Evolutionary conservation across 2,888 invertebrate genomes (phyloP).

Genomic region (Antheraea yamamai): DNA sequence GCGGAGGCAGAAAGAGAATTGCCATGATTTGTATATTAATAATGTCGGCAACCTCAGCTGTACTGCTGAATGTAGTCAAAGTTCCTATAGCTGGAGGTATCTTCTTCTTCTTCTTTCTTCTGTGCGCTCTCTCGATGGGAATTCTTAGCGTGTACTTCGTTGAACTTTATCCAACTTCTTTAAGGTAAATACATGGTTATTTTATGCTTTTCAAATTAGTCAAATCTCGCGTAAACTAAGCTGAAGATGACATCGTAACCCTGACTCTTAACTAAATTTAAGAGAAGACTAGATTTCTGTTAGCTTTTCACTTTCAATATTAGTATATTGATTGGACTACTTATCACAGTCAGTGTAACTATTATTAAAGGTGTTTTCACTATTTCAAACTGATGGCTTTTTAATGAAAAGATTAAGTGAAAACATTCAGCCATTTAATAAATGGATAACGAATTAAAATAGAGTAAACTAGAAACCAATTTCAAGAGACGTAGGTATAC

Average conservation of each 20-base stretch:
- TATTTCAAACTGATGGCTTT: too few species aligned
- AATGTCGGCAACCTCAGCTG: conserved; percentile 55
- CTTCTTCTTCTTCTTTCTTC: conserved; percentile 73
- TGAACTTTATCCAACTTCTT: conserved; percentile 72
- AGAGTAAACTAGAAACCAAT: not conserved
- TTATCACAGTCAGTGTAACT: not conserved
- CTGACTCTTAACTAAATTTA: not conserved
- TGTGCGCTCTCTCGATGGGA: conserved; percentile 73
- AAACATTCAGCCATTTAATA: not conserved
- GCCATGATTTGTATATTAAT: conserved; percentile 67
- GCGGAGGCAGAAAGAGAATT: conserved; percentile 64
- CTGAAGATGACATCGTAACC: not conserved
- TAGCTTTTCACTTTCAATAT: too few species aligned
- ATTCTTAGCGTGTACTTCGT: conserved; percentile 75
- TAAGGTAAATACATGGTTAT: conserved; percentile 54
- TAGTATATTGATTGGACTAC: not conserved
- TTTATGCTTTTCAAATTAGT: not conserved
- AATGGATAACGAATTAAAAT: not conserved
- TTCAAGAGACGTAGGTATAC: not conserved
- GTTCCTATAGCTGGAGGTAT: conserved; percentile 69
- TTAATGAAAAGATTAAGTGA: too few species aligned
- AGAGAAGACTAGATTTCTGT: too few species aligned
- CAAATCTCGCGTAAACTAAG: not conserved
- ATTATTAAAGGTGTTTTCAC: too few species aligned
- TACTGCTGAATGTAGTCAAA: conserved; percentile 61